Conservation (phyloP, 2,888 invertebrate species). For the Hermaeophaga mercurialis region DNA sequence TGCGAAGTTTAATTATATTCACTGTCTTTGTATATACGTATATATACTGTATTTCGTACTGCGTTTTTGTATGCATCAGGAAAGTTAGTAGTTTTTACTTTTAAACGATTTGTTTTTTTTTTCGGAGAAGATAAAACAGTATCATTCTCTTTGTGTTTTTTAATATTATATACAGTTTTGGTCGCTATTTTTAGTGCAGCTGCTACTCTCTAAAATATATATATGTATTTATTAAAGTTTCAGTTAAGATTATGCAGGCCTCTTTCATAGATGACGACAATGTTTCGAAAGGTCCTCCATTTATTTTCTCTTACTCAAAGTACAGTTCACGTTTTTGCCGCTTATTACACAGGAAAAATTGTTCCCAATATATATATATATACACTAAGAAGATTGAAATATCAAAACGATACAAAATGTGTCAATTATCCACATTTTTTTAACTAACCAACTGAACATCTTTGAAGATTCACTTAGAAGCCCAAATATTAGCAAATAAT, state of each 20-base stretch:
- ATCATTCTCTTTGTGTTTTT: not conserved
- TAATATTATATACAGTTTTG: not conserved
- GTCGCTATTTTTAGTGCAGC: not conserved
- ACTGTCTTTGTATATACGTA: not conserved
- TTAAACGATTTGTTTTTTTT: not conserved
- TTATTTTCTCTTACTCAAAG: not conserved
- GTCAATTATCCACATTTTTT: too few relatives aligned
- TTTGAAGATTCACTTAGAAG: too few relatives aligned
- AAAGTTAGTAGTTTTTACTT: not conserved
- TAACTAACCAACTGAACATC: too few relatives aligned
- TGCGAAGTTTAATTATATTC: not conserved
- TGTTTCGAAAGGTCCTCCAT: not conserved
- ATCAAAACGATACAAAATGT: too few relatives aligned
- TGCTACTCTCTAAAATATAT: not conserved
- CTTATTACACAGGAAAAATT: too few relatives aligned
- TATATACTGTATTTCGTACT: not conserved
- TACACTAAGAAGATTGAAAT: too few relatives aligned
- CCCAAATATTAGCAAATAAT: too few relatives aligned
- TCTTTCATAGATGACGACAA: not conserved
- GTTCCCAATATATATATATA: too few relatives aligned
- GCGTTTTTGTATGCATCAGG: not conserved
- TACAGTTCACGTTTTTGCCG: too few relatives aligned
- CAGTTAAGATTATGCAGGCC: not conserved
- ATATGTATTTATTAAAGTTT: not conserved
- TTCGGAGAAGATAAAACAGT: not conserved